Evolutionary conservation across 2,113 vertebrate genomes (phyloP), one percentile per base, ranked within the genome.

Genomic region (Maylandia zebra): DNA sequence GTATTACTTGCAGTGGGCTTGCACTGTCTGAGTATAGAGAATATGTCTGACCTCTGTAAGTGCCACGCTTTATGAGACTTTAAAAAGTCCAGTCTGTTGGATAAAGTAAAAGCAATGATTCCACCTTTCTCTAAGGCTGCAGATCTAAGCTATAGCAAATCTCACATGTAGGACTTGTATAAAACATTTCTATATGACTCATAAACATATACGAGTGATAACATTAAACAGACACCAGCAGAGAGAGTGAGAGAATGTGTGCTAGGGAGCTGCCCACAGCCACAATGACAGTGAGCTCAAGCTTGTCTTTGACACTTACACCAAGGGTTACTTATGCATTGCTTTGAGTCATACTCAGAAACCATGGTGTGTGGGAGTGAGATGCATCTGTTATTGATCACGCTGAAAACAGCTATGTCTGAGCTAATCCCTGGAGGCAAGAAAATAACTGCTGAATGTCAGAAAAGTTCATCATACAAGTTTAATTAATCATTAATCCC

Each of bases 371-470:
- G 91, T 90, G 84, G 93, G 92, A 76, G 88, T 66, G 85, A 41
- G 45, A 82, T 71, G 83, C 89, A 93, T 91, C 90, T 92, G 92
- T 78, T 91, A 90, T 83, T 76, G 88, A 92, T 93, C 71, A 79
- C 5, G 8, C 19, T 50, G 64, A 86, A 90, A 81, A 87, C 83
- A 53, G 43, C 14, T 1, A 45, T 2, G 13, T 78, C 41, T 85
- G 79, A 76, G 74, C 19, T n/a, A 48, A 89, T 71, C 22, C 32
- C 22, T 19, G 36, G 4, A 83, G 53, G 41, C 45, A 81, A 53
- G 45, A 30, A 19, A 81, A 84, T 78, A 74, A 43, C 27, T 64
- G 27, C 43, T 48, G 8, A 81, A 53, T 27, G 19, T 52, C 76
- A 34, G 81, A 85, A 32, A 61, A 64, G 43, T 81, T 59, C 69